These are phyloP conservation scores for Eupithecia subfuscata DNA, from an alignment of 2,888 invertebrate species.

Conservation along the genomic window DNA sequence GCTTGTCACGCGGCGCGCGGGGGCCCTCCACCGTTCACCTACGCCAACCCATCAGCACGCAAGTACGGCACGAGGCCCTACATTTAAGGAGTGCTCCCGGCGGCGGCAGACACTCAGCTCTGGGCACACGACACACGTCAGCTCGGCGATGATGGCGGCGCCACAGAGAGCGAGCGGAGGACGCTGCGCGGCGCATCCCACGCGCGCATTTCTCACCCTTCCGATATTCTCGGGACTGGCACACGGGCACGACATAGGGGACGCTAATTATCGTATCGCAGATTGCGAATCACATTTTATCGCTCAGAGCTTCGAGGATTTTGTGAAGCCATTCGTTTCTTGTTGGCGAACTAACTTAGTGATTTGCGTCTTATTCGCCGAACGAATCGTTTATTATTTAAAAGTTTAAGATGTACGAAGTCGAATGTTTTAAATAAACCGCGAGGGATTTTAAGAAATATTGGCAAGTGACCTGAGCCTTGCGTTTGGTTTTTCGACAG, in stretches of 20 bases:
- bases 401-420: neutral
- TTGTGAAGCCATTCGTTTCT: conserved; percentile 21
- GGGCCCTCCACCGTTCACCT: conserved; percentile 82
- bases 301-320: conserved; percentile 23
- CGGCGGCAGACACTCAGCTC: conserved; percentile 54
- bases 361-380: conserved; percentile 19
- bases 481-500: neutral
- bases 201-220: conserved; percentile 76
- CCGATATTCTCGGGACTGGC: conserved; percentile 47
- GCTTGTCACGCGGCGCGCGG: conserved; percentile 78
- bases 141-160: conserved; percentile 74
- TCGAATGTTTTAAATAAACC: neutral
- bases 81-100: conserved; percentile 56
- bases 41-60: conserved; percentile 70
- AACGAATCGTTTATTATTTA: neutral
- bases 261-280: conserved; percentile 35
- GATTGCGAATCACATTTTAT: conserved; percentile 35
- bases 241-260: conserved; percentile 29
- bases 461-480: neutral
- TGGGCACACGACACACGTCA: conserved; percentile 57
- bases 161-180: conserved; percentile 71
- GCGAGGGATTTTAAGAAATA: neutral
- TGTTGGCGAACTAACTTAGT: conserved; percentile 21
- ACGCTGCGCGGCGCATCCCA: conserved; percentile 81
- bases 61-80: conserved; percentile 66